Evolutionary conservation across 1,140 invertebrate genomes (phyloP).

Genomic region (Muscidifurax raptorellus): DNA sequence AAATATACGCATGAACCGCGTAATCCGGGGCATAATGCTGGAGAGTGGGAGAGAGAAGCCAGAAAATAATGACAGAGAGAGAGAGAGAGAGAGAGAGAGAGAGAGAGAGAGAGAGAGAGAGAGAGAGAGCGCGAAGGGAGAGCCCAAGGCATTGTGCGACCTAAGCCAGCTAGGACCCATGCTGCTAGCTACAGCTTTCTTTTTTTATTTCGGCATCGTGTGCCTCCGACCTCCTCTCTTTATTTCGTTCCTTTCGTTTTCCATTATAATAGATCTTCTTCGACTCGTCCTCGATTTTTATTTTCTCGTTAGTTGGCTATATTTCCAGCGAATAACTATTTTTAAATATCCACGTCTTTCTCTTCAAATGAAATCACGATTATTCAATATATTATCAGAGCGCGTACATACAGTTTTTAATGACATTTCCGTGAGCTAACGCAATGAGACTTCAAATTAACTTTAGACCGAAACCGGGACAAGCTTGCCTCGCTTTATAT

Average conservation of each 20-base stretch:
- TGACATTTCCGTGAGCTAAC: no score
- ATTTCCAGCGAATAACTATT: not conserved
- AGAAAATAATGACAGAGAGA: conserved; percentile 1
- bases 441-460: no score
- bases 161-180: not conserved
- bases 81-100: not conserved
- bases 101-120: not conserved
- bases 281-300: conserved; percentile 1
- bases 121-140: not conserved
- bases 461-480: no score
- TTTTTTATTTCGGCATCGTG: conserved; percentile 17
- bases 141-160: conserved; percentile 9
- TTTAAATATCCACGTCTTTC: not conserved
- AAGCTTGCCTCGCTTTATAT: no score
- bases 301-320: not conserved
- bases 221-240: not conserved
- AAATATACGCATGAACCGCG: conserved; percentile 38
- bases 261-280: not conserved
- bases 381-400: not conserved
- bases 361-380: not conserved
- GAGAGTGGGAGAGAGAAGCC: not conserved
- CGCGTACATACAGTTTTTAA: no score
- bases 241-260: not conserved
- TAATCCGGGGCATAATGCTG: conserved; percentile 1
- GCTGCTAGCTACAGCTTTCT: not conserved